Base-by-base conservation (phyloP, 2,113 vertebrate species). In the Poeciliopsis retropinna region DNA sequence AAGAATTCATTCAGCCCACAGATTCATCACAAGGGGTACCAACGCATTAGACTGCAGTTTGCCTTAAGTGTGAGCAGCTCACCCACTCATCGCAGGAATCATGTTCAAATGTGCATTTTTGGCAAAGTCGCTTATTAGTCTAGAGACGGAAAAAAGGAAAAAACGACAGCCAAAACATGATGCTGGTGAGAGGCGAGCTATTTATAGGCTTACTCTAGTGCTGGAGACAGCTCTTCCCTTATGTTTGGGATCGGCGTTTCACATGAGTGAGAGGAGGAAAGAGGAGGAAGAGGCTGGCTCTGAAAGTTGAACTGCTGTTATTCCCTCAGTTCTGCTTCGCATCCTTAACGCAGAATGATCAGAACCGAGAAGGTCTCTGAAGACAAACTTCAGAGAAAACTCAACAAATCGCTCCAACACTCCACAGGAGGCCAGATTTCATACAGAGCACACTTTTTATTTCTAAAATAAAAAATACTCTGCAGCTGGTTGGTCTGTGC, bases 201-300 rank as follows among this genome's bases (percentile, higher is more conserved):
- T 92, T 92, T 89, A 92, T 91, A 90, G 85, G 29, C 41, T 80
- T 82, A 86, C 88, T 85, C 80, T 73, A 82, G 66, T 5, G 78
- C 72, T 71, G 57, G 75, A 84, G 69, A 82, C 73, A 14, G 76
- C 77, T 77, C 67, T 75, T 79, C 79, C 60, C 72, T 85, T 85
- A 80, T 87, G 88, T 88, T 88, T 78, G 60, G 83, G 65, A 67
- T 73, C 83, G 57, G 81, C 85, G 84, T 76, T 84, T 89, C 81
- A 89, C 80, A 78, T 28, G 47, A 67, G 44, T 34, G 65, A 76
- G 32, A 70, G 28, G 39, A 37, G 34, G 34, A 37, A 37, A 11
- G 34, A 65, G 54, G 57, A 68, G 32, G 64, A 61, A 68, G 66
- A 34, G 28, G 47, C 22, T 31, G 65, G 34, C 41, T 83, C 77